Conservation (phyloP, 2,888 invertebrate genomes). For the Drosophila gaucha region DNA sequence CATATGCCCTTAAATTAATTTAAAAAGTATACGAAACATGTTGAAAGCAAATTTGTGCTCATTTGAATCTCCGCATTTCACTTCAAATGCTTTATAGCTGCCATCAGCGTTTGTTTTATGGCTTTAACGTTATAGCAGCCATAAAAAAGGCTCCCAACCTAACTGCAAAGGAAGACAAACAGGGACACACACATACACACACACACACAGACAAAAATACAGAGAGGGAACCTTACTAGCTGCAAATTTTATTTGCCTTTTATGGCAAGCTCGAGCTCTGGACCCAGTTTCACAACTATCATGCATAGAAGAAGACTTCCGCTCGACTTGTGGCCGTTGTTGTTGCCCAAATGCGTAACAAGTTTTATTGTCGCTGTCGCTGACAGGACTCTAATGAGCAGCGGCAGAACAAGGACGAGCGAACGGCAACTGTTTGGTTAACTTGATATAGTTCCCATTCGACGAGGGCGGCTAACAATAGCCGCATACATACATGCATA, state of each 20-base stretch:
- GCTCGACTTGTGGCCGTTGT: slow-evolving; percentile 43
- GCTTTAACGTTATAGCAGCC: slow-evolving; percentile 21
- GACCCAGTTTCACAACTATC: slow-evolving; percentile 35
- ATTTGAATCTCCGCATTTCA: slow-evolving; percentile 53
- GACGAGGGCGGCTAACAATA: slow-evolving; percentile 36
- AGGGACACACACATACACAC: slow-evolving; percentile 7
- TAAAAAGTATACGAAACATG: not conserved
- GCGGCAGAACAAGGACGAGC: slow-evolving; percentile 9
- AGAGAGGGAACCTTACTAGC: slow-evolving; percentile 48
- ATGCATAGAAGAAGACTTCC: slow-evolving; percentile 26
- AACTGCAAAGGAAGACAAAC: slow-evolving; percentile 11
- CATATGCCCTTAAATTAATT: not conserved
- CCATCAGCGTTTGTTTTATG: slow-evolving; percentile 54
- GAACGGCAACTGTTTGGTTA: slow-evolving; percentile 40
- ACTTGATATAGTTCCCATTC: slow-evolving; percentile 25
- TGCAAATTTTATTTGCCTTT: slow-evolving; percentile 61
- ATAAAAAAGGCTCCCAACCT: slow-evolving; percentile 41
- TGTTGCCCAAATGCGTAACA: slow-evolving; percentile 26
- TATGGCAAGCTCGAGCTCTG: slow-evolving; percentile 21
- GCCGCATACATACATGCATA: not conserved
- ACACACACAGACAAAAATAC: slow-evolving; percentile 8
- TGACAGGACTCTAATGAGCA: slow-evolving; percentile 50
- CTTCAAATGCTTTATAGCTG: slow-evolving; percentile 41
- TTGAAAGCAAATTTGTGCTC: slow-evolving; percentile 1
- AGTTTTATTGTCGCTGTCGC: slow-evolving; percentile 41